These are phyloP conservation scores for Diadema setosum DNA, from an alignment of 35 echinoderm and acorn worm genomes.

Conservation along the genomic window DNA sequence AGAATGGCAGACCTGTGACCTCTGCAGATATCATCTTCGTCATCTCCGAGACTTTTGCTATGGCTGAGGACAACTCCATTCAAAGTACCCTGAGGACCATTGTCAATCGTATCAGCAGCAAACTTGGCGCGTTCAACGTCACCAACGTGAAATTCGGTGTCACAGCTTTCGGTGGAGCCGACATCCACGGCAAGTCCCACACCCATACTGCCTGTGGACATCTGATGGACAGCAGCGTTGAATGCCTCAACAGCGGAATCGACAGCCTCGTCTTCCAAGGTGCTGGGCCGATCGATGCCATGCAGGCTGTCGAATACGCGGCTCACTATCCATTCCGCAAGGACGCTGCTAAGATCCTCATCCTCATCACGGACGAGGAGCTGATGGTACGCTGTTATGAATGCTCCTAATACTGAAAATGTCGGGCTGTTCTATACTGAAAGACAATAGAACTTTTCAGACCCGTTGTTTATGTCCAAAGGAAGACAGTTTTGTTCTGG, in stretches of 20 bases:
- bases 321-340: constrained; percentile 35
- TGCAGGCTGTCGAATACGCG: constrained; percentile 63
- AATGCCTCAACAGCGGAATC: constrained; percentile 11
- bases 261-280: constrained; percentile 47
- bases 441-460: too few species aligned
- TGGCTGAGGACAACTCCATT: constrained; percentile 10
- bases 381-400: constrained; percentile 74
- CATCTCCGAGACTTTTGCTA: constrained; percentile 57
- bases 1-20: background rate
- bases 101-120: constrained; percentile 22
- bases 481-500: too few species aligned
- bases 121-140: background rate
- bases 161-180: constrained; percentile 65
- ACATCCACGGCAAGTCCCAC: constrained; percentile 33
- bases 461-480: too few species aligned
- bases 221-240: background rate
- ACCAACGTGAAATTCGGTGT: constrained; percentile 52
- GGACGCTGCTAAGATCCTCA: constrained; percentile 61
- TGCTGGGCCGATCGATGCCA: constrained; percentile 42
- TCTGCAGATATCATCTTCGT: constrained; percentile 78
- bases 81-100: constrained; percentile 29
- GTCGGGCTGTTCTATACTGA: too few species aligned
- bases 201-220: constrained; percentile 45
- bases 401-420: too few species aligned
- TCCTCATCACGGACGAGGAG: constrained; percentile 65